Conservation (phyloP, 2,113 vertebrate genomes). For the Aptenodytes patagonicus region DNA sequence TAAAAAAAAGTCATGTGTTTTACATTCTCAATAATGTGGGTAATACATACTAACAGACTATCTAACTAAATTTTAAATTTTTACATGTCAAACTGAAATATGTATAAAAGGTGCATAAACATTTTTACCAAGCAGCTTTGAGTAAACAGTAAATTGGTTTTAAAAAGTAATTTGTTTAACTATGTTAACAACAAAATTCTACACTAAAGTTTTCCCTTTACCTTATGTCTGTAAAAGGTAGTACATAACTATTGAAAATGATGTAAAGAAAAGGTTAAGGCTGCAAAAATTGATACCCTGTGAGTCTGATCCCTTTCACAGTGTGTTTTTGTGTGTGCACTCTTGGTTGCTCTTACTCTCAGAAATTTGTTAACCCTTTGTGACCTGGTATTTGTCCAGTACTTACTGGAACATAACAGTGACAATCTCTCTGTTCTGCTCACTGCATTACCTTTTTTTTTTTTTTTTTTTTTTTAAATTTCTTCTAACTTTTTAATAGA, state of each 20-base stretch:
- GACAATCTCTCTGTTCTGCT: neutral
- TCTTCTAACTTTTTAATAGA: neutral
- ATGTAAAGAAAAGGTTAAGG: neutral
- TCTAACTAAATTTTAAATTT: neutral
- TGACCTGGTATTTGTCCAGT: neutral
- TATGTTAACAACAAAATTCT: neutral
- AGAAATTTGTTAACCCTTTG: neutral
- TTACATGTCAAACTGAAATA: neutral
- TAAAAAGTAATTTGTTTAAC: neutral
- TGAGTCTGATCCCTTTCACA: neutral
- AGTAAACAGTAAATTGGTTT: neutral
- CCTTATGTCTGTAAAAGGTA: neutral
- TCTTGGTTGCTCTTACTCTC: neutral
- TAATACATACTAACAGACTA: neutral
- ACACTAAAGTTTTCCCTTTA: neutral
- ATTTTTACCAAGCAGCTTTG: neutral
- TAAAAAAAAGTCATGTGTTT: neutral
- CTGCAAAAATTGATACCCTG: neutral
- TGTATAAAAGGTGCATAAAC: accelerated
- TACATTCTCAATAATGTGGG: neutral
- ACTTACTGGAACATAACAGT: neutral
- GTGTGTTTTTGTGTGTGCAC: neutral
- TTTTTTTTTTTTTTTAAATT: neutral
- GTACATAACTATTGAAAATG: neutral
- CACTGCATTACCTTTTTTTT: neutral